These are phyloP conservation scores for Neotoma lepida DNA, from an alignment of 2,113 vertebrate species.

Conservation along the genomic window DNA sequence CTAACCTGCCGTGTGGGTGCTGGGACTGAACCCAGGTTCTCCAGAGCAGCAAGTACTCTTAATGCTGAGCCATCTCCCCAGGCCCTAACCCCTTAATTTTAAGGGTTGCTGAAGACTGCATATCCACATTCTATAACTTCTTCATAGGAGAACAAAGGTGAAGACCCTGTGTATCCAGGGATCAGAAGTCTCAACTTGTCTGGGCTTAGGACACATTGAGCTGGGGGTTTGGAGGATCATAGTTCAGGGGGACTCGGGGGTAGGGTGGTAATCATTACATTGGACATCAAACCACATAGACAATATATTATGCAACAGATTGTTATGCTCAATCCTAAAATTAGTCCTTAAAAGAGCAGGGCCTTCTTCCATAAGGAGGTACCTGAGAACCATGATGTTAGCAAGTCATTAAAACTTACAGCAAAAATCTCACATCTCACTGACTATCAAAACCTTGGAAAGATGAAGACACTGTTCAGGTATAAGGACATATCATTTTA, in stretches of 20 bases:
- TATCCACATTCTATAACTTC: not conserved
- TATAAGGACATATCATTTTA: not conserved
- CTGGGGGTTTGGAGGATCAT: not conserved
- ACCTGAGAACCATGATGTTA: not conserved
- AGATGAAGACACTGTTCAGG: not conserved
- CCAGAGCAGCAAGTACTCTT: not conserved
- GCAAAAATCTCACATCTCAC: not conserved
- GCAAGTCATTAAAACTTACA: not conserved
- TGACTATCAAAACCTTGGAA: not conserved
- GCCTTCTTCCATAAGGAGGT: not conserved
- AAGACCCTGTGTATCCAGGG: not conserved
- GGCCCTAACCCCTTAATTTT: not conserved
- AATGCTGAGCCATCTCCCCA: not conserved
- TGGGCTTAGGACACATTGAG: not conserved
- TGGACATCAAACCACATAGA: not conserved
- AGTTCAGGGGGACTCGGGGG: not conserved
- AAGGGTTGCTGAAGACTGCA: not conserved
- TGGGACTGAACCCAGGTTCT: not conserved
- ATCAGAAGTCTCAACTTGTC: not conserved
- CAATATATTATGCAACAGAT: not conserved
- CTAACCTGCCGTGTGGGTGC: not conserved
- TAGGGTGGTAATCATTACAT: not conserved
- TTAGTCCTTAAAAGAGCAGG: not conserved
- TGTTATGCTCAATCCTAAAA: not conserved
- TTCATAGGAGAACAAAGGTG: not conserved